Base-by-base conservation (phyloP, 2,797 vertebrate species). In the Aeoliscus strigatus region DNA sequence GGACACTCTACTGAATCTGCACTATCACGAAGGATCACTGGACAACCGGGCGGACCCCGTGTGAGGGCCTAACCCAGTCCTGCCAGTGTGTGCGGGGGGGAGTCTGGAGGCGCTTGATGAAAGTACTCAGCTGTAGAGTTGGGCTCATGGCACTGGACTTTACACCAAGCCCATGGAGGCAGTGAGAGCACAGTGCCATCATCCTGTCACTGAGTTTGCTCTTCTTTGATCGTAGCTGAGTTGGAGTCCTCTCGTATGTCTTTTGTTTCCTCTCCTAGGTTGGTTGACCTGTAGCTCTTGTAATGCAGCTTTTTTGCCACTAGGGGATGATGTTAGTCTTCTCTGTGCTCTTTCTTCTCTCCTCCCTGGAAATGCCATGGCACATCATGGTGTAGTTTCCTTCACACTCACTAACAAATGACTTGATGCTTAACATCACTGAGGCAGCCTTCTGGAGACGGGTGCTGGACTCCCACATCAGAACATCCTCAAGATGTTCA, bases 21-120 rank as follows among this genome's bases (percentile, higher is more conserved):
- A 42, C 9, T 51, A n/a, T 50, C 21, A 67, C 13, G 28, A 27
- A 59, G 68, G 67, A 81, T 77, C 78, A 72, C 8, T 11, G 77
- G 83, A 83, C 79, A 50, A 60, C 60, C 43, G 64, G 64, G 57
- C 30, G 28, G 40, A 27, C 42, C 48, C n/a, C n/a, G n/a, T n/a
- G n/a, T 21, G 18, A 21, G 18, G 18, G 18, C 18, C 6, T 21
- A 21, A 3, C 48, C n/a, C 61, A 37, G 81, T 87, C 79, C 70
- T 86, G 85, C 85, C 86, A 87, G 86, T 90, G 87, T 90, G 87
- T 76, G 66, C 57, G 60, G 76, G 63, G 79, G 74, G 83, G 83
- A 81, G 86, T 83, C 82, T 77, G 64, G 75, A 83, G 87, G 79
- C 81, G 84, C 54, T 88, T 90, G 89, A 90, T 90, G 87, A 90